Evolutionary conservation across 1,140 invertebrate species (phyloP).

Genomic region (Bombus haemorrhoidalis): DNA sequence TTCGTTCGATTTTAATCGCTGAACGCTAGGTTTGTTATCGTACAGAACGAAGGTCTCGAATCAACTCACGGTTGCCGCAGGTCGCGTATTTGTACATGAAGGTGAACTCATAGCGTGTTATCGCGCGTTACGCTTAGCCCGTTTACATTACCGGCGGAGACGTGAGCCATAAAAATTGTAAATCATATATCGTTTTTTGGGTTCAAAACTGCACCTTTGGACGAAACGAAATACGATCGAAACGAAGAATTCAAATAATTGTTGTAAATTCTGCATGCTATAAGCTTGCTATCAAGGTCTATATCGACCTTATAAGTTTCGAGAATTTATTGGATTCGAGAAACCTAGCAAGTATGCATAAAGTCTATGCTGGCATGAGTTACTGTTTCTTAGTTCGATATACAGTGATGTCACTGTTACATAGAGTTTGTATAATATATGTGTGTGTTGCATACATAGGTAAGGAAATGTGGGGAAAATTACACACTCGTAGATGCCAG

Average conservation of each 20-base stretch:
- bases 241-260: too few relatives aligned
- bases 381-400: neutral
- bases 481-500: too few relatives aligned
- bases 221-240: neutral
- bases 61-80: neutral
- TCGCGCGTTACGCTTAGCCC: neutral
- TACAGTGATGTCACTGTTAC: neutral
- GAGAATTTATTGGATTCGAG: neutral
- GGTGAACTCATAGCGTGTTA: neutral
- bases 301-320: neutral
- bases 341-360: neutral
- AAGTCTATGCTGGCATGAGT: neutral
- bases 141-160: neutral
- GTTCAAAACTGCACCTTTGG: too few relatives aligned
- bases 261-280: neutral
- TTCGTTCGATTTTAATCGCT: neutral
- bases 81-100: constrained; percentile 10
- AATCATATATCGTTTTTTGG: neutral
- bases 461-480: too few relatives aligned
- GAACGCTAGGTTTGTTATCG: neutral
- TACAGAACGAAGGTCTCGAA: neutral
- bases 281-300: neutral
- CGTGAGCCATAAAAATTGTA: neutral
- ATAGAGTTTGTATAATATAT: neutral
- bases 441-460: too few relatives aligned